Evolutionary conservation across 2,888 invertebrate genomes (phyloP).

Genomic region (Andrena dorsata): DNA sequence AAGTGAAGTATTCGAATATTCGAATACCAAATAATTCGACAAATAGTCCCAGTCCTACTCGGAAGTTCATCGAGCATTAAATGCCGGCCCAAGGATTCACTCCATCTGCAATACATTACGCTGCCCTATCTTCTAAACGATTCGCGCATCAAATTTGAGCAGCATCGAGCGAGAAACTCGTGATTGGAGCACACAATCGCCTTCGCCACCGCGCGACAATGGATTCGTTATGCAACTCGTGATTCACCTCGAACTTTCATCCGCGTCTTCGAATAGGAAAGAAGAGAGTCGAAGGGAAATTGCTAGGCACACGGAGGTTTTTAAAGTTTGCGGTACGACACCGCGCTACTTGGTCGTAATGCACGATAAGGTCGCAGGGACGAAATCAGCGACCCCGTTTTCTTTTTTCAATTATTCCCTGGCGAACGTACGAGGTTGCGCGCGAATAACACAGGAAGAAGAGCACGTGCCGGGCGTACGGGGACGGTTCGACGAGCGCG

Average conservation of each 20-base stretch:
- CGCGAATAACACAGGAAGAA: slow-evolving; percentile 35
- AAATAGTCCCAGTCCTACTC: too few species aligned
- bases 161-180: not conserved
- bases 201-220: not conserved
- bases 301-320: not conserved
- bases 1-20: too few species aligned
- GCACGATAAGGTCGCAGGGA: not conserved
- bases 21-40: too few species aligned
- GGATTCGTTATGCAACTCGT: not conserved
- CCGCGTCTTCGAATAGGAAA: not conserved
- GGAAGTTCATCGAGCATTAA: too few species aligned
- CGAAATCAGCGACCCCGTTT: slow-evolving; percentile 30
- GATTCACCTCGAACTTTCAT: not conserved
- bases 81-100: not conserved
- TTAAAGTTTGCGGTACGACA: not conserved
- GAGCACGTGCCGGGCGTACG: slow-evolving; percentile 6
- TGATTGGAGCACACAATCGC: not conserved
- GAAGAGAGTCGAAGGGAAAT: not conserved
- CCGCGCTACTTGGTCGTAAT: not conserved
- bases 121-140: not conserved
- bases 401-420: not conserved
- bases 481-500: slow-evolving; percentile 41
- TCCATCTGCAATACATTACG: not conserved
- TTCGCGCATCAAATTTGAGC: not conserved
- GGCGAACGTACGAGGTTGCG: not conserved